Evolutionary conservation across 2,797 vertebrate species (phyloP).

Genomic region (Smutsia gigantea): DNA sequence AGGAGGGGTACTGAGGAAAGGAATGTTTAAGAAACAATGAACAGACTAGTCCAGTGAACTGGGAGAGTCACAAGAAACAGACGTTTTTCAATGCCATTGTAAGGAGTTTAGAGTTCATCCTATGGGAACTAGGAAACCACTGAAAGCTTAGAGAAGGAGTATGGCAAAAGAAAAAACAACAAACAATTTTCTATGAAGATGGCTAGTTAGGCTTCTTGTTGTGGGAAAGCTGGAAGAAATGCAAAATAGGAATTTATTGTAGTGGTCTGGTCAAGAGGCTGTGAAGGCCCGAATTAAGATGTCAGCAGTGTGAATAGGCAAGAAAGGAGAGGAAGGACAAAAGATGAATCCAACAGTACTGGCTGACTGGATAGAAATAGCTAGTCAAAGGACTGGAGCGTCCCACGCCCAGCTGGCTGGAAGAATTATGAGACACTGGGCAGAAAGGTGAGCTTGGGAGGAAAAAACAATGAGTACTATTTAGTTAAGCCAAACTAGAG

Average conservation of each 20-base stretch:
- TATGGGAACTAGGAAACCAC: not conserved
- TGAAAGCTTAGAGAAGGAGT: not conserved
- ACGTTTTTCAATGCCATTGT: not conserved
- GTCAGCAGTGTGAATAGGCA: not conserved
- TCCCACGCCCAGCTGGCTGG: not conserved
- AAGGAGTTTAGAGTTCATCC: not conserved
- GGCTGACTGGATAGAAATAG: not conserved
- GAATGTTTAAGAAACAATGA: not conserved
- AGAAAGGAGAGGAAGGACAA: not conserved
- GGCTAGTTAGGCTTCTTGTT: not conserved
- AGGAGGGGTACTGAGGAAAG: not conserved
- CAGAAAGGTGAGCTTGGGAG: not conserved
- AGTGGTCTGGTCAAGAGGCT: not conserved
- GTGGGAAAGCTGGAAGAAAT: not conserved
- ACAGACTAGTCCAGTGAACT: not conserved
- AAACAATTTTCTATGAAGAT: not conserved
- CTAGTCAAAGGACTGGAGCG: not conserved
- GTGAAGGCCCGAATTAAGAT: not conserved
- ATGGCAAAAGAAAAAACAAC: not conserved
- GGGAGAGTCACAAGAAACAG: not conserved
- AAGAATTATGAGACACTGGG: not conserved
- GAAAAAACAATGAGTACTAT: not conserved
- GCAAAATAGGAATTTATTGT: not conserved
- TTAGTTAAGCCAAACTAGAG: not conserved
- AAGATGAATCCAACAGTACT: not conserved